Evolutionary conservation across 2,888 invertebrate genomes (phyloP), one percentile per base, ranked within the genome.

Genomic region (Fragum sueziense): DNA sequence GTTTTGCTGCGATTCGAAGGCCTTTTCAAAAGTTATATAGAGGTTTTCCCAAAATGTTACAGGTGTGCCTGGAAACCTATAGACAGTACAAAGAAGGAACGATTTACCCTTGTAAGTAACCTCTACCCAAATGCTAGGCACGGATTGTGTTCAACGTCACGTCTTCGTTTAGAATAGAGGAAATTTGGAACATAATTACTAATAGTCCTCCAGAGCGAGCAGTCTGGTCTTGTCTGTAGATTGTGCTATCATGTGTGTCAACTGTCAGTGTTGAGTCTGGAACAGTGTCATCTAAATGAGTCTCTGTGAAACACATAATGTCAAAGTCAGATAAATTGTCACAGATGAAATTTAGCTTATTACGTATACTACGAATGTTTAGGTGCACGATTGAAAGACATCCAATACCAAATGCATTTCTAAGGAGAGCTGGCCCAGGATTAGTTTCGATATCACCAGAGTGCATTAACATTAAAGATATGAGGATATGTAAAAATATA

Each of bases 261-360:
- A 68, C 34, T 14, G 14, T n/a, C 22, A 68, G 2, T 14, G 22
- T 29, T 27, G 27, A 29, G 17, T 68, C 27, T 14, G 68, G 51
- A 17, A 68, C 41, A 51, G 11, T 68, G 29, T 3, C n/a, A 20
- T 33, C 27, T 61, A 61, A 27, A 27, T 61, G 61, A 6, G 61
- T 33, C 20, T 68, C 68, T 11, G 68, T 68, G 33, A 68, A 68
- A 25, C 68, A 68, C 22, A 68, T 27, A n/a, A 68, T 68, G 25
- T 68, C 51, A 29, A 68, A 68, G 27, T 68, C 68, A 47, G 20
- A 41, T 17, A 68, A 37, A 29, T 68, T 31, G 20, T 61, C 61
- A 2, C 31, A 31, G 4, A 61, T 61, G 14, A 33, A 61, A 27
- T 22, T 27, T 7, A 61, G 3, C 33, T 61, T 61, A 31, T 61